Evolutionary conservation across 2,888 invertebrate species (phyloP), one percentile per base, ranked within the genome.

Genomic region (Dione juno): DNA sequence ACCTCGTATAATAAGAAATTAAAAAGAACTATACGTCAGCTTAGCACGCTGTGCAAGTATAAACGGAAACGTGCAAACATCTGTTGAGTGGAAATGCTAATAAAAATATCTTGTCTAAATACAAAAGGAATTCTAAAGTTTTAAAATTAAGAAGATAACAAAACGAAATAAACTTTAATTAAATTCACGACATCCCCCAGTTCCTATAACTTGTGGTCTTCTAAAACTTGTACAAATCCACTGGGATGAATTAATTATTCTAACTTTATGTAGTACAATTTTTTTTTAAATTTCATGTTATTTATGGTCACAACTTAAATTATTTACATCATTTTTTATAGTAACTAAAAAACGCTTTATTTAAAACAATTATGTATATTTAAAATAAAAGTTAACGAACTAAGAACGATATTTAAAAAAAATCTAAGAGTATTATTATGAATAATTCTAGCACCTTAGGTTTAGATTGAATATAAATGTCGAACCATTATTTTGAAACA

Each of bases 151-250:
- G n/a, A 11, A 61, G 7, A 13, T 43, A 19, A 59, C 16, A 21
- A 28, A 19, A 43, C 8, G 6, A 10, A 21, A 41, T 14, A 43
- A 43, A 28, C 14, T 43, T 59, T 43, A 59, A 59, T 61, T 61
- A 61, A 28, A 61, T 61, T 43, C 59, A 43, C 0, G 43, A 28
- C 59, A 61, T 43, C 43, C 21, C 43, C 9, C 59, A 59, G 43
- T 43, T 21, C 9, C 21, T 14, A n/a, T 28, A 21, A 9, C 21
- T 19, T 41, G 58, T 11, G 59, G 41, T 43, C 43, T 59, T 59
- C n/a, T 14, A n/a, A 28, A 61, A 61, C 43, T 61, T 61, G 41
- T 28, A 45, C 21, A n/a, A 28, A 21, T 11, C 59, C 41, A 28
- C n/a, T 14, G 59, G 43, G 28, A 59, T 14, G 43, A 21, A 59